Conservation (phyloP, 92 coral and sea anemone species). For the Palythoa grandiflora region DNA sequence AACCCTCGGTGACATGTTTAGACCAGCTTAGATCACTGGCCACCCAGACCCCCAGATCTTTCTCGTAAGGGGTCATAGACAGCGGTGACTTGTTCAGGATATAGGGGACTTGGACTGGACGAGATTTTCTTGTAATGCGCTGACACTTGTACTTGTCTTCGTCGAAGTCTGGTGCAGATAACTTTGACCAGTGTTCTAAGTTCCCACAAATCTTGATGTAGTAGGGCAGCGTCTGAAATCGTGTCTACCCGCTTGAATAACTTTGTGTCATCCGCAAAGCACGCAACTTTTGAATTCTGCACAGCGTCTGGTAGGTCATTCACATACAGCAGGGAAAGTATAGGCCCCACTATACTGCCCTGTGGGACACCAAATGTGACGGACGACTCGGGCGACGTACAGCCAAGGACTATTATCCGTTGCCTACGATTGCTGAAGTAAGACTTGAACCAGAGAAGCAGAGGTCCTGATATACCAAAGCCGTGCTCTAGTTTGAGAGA, state of each 20-base stretch:
- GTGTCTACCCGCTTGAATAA: neutral
- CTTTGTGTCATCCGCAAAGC: slow-evolving; percentile 43
- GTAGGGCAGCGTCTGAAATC: slow-evolving; percentile 18
- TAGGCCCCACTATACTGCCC: slow-evolving; percentile 10
- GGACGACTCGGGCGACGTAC: neutral
- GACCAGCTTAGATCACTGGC: too few species aligned
- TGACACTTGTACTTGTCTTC: neutral
- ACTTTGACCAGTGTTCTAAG: neutral
- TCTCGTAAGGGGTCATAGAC: too few species aligned
- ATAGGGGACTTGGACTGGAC: too few species aligned
- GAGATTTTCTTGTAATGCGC: too few species aligned
- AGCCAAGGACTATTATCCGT: neutral
- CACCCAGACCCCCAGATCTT: too few species aligned
- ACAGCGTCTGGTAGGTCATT: slow-evolving; percentile 34
- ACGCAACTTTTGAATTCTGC: slow-evolving; percentile 5
- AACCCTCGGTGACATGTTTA: too few species aligned
- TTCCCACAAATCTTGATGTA: slow-evolving; percentile 5
- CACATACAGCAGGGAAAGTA: neutral
- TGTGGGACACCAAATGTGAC: slow-evolving; percentile 7
- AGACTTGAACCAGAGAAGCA: slow-evolving; percentile 2
- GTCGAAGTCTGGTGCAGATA: slow-evolving; percentile 7
- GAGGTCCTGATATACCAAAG: slow-evolving; percentile 3
- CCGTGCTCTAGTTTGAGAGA: slow-evolving; percentile 16
- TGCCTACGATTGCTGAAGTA: neutral
- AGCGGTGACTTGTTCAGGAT: too few species aligned